These are phyloP conservation scores for Acholoe squamosa DNA, from an alignment of 2,888 invertebrate genomes.

Conservation along the genomic window DNA sequence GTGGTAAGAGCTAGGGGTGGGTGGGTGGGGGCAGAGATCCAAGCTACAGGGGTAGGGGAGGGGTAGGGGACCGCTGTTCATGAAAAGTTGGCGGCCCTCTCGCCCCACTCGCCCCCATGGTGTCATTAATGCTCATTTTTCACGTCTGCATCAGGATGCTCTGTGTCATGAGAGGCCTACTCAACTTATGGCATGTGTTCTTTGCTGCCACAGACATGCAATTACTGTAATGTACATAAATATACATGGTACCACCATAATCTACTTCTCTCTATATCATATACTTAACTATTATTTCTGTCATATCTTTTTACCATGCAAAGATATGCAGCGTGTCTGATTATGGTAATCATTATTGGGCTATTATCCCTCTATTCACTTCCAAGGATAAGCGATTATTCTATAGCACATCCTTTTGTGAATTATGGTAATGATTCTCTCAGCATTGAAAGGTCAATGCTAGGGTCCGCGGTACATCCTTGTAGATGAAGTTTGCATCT, in stretches of 20 bases:
- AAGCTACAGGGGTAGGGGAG: background rate
- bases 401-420: too few relatives aligned
- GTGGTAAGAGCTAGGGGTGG: too few relatives aligned
- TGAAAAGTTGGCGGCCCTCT: slow-evolving; percentile 12
- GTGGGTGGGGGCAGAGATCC: background rate
- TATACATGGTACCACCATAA: background rate
- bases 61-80: background rate
- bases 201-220: background rate
- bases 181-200: background rate
- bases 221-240: background rate
- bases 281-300: background rate
- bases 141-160: background rate
- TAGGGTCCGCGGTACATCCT: background rate
- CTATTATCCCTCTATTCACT: too few relatives aligned
- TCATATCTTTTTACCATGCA: background rate
- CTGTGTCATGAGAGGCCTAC: background rate
- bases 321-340: background rate
- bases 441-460: background rate
- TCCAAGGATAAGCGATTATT: too few relatives aligned
- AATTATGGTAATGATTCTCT: too few relatives aligned
- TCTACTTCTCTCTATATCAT: background rate
- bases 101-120: background rate
- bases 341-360: background rate
- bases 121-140: slow-evolving; percentile 24
- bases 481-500: too few relatives aligned